Percentiles rank a stretch among this genome's conserved stretches.
These are phyloP conservation scores for Nemurella pictetii DNA, from an alignment of 2,888 invertebrate species.

Conservation along the genomic window DNA sequence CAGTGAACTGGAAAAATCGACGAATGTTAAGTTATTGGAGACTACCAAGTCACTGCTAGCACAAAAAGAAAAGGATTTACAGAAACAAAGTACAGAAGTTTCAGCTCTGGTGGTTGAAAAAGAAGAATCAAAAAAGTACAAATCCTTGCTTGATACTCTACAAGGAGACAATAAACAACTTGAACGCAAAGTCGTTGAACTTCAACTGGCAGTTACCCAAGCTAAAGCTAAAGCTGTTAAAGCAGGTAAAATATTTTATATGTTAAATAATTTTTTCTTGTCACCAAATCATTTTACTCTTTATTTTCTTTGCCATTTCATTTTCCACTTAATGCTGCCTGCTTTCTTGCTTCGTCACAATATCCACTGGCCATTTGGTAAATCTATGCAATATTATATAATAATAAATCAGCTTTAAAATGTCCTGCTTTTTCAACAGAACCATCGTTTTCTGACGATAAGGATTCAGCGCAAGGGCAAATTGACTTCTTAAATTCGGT, in stretches of 20 bases:
- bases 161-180: constrained; percentile 45
- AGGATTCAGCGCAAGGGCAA: constrained; percentile 69
- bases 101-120: constrained; percentile 37
- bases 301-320: too few species aligned
- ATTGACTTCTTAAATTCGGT: constrained; percentile 94
- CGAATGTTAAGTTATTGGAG: constrained; percentile 35
- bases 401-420: too few species aligned
- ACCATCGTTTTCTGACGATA: constrained; percentile 59
- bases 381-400: too few species aligned
- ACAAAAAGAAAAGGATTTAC: constrained; percentile 41
- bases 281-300: too few species aligned
- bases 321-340: too few species aligned
- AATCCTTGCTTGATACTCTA: constrained; percentile 39
- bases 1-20: constrained; percentile 37
- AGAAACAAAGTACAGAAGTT: constrained; percentile 40
- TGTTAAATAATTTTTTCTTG: background rate
- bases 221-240: constrained; percentile 43
- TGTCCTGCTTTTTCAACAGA: too few species aligned
- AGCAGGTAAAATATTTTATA: constrained; percentile 34
- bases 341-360: too few species aligned
- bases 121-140: constrained; percentile 38
- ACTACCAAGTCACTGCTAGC: constrained; percentile 33
- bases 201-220: constrained; percentile 44
- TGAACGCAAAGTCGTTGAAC: constrained; percentile 44
- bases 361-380: too few species aligned